phyloP scores from a whole-genome alignment of 2,888 invertebrate genomes.

The Congeria kusceri region DNA sequence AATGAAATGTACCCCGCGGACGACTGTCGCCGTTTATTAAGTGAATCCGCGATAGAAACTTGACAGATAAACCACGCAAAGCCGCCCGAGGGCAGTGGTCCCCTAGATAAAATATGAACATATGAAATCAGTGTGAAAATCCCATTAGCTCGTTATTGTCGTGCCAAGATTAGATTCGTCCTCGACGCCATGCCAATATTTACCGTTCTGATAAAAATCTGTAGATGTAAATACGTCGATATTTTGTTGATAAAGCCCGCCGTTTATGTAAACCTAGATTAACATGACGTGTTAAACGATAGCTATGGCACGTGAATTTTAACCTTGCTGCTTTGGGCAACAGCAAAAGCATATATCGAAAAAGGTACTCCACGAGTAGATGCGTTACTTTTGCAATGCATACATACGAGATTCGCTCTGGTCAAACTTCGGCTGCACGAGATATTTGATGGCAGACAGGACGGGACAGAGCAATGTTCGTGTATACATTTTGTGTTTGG shows the following conservation, averaged over 20 bases:
- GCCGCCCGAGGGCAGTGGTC: neutral
- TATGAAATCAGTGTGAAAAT: constrained; percentile 28
- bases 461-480: too few relatives aligned
- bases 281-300: neutral
- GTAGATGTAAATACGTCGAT: constrained; percentile 43
- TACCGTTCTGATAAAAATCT: constrained; percentile 29
- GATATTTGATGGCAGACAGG: too few relatives aligned
- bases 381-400: too few relatives aligned
- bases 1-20: too few relatives aligned
- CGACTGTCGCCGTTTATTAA: too few relatives aligned
- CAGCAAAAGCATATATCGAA: too few relatives aligned
- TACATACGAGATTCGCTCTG: too few relatives aligned
- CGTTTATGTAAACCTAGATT: constrained; percentile 25
- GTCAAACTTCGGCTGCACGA: too few relatives aligned
- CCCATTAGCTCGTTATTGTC: constrained; percentile 16
- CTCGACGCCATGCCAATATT: constrained; percentile 42
- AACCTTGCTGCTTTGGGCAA: too few relatives aligned
- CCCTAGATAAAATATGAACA: neutral
- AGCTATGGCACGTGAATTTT: too few relatives aligned
- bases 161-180: constrained; percentile 13
- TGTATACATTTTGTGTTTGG: too few relatives aligned
- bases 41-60: constrained; percentile 1
- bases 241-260: constrained; percentile 24
- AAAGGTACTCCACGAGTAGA: too few relatives aligned
- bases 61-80: neutral